phyloP scores from a whole-genome alignment of 1,140 invertebrate species.

The Cotesia chilonis region DNA sequence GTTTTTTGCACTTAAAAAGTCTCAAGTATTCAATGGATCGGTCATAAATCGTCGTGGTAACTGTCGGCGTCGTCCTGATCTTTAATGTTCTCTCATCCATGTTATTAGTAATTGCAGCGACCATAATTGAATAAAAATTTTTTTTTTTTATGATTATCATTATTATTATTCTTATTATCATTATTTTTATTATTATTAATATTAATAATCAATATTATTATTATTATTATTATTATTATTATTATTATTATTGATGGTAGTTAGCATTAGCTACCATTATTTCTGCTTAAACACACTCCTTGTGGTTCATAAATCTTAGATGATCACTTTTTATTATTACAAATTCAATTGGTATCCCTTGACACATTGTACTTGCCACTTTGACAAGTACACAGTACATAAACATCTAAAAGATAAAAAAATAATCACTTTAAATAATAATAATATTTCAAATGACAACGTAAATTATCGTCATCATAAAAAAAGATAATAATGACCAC shows the following conservation, averaged over 20 bases:
- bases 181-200: constrained; percentile 6
- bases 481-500: too few species aligned
- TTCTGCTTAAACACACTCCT: constrained; percentile 6
- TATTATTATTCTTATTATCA: background rate
- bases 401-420: constrained; percentile 37
- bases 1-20: constrained; percentile 26
- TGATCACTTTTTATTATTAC: constrained; percentile 27
- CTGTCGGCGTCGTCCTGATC: constrained; percentile 32
- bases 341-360: constrained; percentile 37
- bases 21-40: constrained; percentile 20
- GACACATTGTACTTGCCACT: constrained; percentile 33
- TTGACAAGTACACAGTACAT: constrained; percentile 35
- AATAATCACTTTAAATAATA: constrained; percentile 16
- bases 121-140: constrained; percentile 3
- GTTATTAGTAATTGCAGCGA: constrained; percentile 19
- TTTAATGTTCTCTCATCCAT: constrained; percentile 11
- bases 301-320: constrained; percentile 26
- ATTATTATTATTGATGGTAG: background rate
- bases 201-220: constrained; percentile 17
- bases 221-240: constrained; percentile 8
- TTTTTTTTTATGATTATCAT: background rate
- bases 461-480: background rate
- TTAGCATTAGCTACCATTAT: constrained; percentile 5
- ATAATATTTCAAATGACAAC: constrained; percentile 17
- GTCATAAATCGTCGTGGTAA: constrained; percentile 24